A percentile compares a stretch with the other conserved stretches of the same genome.
phyloP scores from a whole-genome alignment of 1,140 invertebrate genomes.

The Aphelinus certus region DNA sequence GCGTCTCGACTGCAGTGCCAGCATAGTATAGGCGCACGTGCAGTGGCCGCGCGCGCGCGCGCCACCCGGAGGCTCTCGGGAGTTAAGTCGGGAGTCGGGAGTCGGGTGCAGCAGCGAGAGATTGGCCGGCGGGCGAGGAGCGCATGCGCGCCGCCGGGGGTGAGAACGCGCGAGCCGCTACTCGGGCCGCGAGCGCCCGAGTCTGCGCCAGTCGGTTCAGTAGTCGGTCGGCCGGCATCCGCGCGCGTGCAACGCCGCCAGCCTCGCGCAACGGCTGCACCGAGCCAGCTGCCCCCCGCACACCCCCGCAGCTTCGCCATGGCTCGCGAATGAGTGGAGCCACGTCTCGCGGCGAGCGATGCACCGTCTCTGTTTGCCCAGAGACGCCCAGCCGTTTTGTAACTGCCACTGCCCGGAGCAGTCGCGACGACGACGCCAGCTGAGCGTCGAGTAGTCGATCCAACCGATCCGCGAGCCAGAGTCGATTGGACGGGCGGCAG shows the following conservation, averaged over 20 bases:
- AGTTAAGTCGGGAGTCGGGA: not conserved
- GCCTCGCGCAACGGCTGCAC: not conserved
- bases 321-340: no score
- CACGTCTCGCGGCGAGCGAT: no score
- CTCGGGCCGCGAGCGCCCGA: no score
- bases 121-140: not conserved
- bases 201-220: not conserved
- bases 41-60: not conserved
- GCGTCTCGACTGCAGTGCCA: no score
- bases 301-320: no score
- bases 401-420: constrained; percentile 1
- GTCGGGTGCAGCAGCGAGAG: no score
- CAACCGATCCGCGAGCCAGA: not conserved
- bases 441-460: not conserved
- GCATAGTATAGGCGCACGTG: no score
- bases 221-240: constrained; percentile 58
- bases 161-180: not conserved
- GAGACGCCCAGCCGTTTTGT: no score
- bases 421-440: not conserved
- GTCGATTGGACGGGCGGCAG: no score
- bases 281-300: no score
- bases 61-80: not conserved
- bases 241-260: constrained; percentile 48
- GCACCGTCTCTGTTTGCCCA: no score
- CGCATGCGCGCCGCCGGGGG: constrained; percentile 41